phyloP scores from a whole-genome alignment of 1,140 invertebrate species.

The Hylaeus anthracinus region DNA sequence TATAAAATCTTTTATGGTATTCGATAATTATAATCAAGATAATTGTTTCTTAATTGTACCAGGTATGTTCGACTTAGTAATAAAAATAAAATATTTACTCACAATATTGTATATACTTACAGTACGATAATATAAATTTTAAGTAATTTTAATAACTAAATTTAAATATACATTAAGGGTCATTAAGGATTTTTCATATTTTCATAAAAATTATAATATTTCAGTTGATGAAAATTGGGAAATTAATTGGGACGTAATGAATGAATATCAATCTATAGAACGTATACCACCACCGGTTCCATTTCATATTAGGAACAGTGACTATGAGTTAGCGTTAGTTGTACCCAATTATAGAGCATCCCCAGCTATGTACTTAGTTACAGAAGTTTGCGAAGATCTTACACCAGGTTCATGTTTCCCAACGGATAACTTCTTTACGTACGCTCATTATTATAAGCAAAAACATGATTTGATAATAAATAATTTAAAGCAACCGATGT shows the following conservation, averaged over 20 bases:
- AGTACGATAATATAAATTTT: neutral
- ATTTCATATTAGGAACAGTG: conserved; percentile 44
- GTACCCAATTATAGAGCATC: conserved; percentile 70
- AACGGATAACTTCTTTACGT: conserved; percentile 87
- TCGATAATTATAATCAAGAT: conserved; percentile 84
- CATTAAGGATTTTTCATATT: no score
- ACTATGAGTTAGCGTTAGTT: conserved; percentile 72
- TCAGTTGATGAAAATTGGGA: conserved; percentile 67
- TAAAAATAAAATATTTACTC: no score
- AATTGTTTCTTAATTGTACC: conserved; percentile 91
- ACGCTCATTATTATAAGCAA: conserved; percentile 89
- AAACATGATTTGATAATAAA: conserved; percentile 89
- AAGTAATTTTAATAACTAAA: neutral
- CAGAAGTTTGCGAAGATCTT: conserved; percentile 89
- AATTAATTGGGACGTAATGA: conserved; percentile 86
- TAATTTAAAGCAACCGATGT: conserved; percentile 88
- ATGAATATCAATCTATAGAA: conserved; percentile 71
- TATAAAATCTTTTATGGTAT: conserved; percentile 89
- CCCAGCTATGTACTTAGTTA: conserved; percentile 87
- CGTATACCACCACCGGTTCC: conserved; percentile 64
- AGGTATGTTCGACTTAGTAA: conserved; percentile 59
- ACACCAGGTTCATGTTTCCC: conserved; percentile 92
- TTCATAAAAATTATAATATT: conserved; percentile 25
- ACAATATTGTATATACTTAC: no score
- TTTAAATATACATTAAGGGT: no score